Base-by-base conservation (phyloP, 2,113 vertebrate species). In the Azemiops feae region DNA sequence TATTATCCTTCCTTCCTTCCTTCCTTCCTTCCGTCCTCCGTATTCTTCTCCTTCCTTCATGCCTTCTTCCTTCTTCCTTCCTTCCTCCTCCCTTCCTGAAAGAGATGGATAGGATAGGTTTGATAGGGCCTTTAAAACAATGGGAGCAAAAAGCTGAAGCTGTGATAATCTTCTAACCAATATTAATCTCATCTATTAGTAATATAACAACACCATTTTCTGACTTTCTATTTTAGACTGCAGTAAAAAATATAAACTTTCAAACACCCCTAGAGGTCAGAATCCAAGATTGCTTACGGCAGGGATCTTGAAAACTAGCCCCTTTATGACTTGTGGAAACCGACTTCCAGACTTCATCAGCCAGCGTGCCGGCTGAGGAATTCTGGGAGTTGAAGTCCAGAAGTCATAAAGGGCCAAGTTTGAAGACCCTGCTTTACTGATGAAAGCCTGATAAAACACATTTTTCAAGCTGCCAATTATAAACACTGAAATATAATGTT, bases 181-280 rank as follows among this genome's bases (percentile, higher is more conserved):
- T 88, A 7, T 34, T 87, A 5, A 87, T 23, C 4, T 87, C 45
- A n/a, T 45, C 34, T n/a, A 30, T 25, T 43, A 45, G 45, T 43
- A 85, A 85, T 23, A 94, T 95, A 91, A 94, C 95, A 96, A 94
- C 89, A 3, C 92, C 30, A 93, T 53, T 93, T 92, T 88, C 4
- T 50, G n/a, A 27, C 91, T 47, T 81, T n/a, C n/a, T n/a, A 54
- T 69, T 95, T 58, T 69, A 11, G 12, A 43, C 18, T 45, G 11
- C 10, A 45, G 27, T 3, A 45, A 85, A 85, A 74, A 5, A n/a
- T n/a, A n/a, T 34, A 74, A 74, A 74, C 30, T 74, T 74, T 34
- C n/a, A 74, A 74, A 34, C 0, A 34, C n/a, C 64, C n/a, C 2
- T 34, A 74, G 12, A 69, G 64, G 4, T 69, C 7, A 74, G 64